Conservation (phyloP, 2,113 vertebrate species). For the Ageneiosus marmoratus region DNA sequence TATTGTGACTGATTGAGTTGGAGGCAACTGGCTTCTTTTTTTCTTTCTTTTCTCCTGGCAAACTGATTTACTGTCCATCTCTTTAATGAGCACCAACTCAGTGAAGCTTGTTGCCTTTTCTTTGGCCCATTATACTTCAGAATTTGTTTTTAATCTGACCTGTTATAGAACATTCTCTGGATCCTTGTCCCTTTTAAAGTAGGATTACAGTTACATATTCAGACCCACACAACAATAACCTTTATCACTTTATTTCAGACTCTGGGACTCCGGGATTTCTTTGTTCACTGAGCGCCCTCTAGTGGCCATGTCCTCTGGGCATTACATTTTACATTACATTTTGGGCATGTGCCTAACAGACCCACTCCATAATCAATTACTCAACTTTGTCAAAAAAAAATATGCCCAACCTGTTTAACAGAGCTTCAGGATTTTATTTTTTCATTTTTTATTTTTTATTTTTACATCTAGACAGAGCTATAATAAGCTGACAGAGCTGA, state of each 20-base stretch:
- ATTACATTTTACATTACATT: too few relatives aligned
- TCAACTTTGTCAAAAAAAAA: background rate
- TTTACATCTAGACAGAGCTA: too few relatives aligned
- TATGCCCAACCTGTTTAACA: background rate
- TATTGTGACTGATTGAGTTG: too few relatives aligned
- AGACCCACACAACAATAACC: too few relatives aligned
- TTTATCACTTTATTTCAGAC: background rate
- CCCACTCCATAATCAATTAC: background rate
- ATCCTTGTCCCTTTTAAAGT: background rate
- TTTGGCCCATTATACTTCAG: background rate
- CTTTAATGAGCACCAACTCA: background rate
- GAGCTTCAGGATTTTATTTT: background rate
- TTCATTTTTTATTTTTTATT: too few relatives aligned
- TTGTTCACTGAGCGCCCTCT: background rate
- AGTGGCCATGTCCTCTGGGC: background rate
- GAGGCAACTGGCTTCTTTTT: background rate
- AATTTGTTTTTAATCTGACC: background rate
- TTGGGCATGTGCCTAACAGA: background rate
- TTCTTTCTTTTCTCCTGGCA: background rate
- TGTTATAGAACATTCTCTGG: too few relatives aligned
- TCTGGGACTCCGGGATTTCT: background rate
- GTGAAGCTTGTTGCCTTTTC: background rate
- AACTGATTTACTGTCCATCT: background rate
- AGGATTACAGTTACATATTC: background rate
- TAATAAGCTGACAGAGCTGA: too few relatives aligned